Evolutionary conservation across 2,113 vertebrate species (phyloP).

Genomic region (Myocastor coypus): DNA sequence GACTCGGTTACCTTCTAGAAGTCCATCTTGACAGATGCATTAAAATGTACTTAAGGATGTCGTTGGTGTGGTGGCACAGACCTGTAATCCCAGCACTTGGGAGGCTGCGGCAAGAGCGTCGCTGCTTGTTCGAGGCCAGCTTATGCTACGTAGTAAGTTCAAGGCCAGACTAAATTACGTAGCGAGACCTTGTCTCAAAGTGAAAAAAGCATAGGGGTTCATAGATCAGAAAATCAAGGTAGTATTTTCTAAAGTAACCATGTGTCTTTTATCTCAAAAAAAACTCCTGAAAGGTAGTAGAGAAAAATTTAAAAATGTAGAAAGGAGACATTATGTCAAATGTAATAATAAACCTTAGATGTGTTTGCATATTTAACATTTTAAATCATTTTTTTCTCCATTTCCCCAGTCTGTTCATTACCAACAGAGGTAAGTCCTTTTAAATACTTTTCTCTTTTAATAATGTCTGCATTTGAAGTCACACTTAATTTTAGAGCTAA

Average conservation of each 20-base stretch:
- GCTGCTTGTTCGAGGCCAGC: background rate
- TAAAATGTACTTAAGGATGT: background rate
- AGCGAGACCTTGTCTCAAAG: background rate
- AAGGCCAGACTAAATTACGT: background rate
- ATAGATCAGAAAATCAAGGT: constrained; percentile 20
- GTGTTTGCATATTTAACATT: constrained; percentile 47
- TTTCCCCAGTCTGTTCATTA: constrained; percentile 88
- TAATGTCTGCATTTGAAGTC: background rate
- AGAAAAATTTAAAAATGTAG: background rate
- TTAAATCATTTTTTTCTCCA: constrained; percentile 6
- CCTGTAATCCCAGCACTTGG: too few species aligned
- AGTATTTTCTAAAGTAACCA: background rate
- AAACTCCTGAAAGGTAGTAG: background rate
- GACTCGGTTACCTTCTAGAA: background rate
- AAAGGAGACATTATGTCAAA: constrained; percentile 1
- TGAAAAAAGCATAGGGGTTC: background rate
- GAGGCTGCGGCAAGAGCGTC: background rate
- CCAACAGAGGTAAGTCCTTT: constrained; percentile 90
- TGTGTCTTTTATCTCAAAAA: background rate
- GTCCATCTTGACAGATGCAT: background rate
- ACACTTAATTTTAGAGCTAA: constrained; percentile 14
- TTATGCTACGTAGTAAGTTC: too few species aligned
- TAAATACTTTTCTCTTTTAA: background rate
- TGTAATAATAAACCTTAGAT: background rate
- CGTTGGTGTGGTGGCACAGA: too few species aligned